Evolutionary conservation across 1,140 invertebrate species (phyloP).

Genomic region (Carposina sasakii): DNA sequence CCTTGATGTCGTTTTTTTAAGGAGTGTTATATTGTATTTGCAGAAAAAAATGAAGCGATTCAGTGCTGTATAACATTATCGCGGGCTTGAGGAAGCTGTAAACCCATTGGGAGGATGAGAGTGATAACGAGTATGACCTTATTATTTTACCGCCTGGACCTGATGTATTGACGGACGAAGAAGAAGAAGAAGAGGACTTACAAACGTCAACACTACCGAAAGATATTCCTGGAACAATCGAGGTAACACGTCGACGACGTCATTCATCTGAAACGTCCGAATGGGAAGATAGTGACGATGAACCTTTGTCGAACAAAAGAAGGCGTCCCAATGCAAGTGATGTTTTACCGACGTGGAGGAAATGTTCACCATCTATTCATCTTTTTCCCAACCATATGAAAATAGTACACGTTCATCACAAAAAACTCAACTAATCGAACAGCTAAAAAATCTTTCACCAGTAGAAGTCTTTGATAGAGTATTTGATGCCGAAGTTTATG

Average conservation of each 20-base stretch:
- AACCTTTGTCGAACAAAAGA: constrained; percentile 21
- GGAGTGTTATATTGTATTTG: no score
- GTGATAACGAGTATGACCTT: constrained; percentile 30
- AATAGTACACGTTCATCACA: constrained; percentile 3
- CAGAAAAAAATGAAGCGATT: no score
- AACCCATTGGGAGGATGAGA: constrained; percentile 27
- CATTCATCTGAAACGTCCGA: constrained; percentile 24
- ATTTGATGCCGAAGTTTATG: constrained; percentile 29
- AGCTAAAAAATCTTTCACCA: constrained; percentile 18
- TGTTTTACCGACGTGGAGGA: constrained; percentile 25
- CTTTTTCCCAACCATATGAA: background rate
- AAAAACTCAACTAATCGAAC: constrained; percentile 1
- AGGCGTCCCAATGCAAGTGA: constrained; percentile 24
- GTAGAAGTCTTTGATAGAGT: constrained; percentile 34
- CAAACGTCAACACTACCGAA: constrained; percentile 17
- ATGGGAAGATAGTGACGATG: constrained; percentile 27
- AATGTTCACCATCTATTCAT: constrained; percentile 25
- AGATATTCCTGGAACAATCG: constrained; percentile 30
- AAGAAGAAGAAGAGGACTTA: constrained; percentile 33
- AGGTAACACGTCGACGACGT: constrained; percentile 25
- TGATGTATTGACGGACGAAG: constrained; percentile 28
- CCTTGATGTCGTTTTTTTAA: no score
- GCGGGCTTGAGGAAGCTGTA: constrained; percentile 28
- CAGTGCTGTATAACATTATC: no score
- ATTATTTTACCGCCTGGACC: constrained; percentile 30